Base-by-base conservation (phyloP, 92 coral and sea anemone species). In the Bergia sp. region DNA sequence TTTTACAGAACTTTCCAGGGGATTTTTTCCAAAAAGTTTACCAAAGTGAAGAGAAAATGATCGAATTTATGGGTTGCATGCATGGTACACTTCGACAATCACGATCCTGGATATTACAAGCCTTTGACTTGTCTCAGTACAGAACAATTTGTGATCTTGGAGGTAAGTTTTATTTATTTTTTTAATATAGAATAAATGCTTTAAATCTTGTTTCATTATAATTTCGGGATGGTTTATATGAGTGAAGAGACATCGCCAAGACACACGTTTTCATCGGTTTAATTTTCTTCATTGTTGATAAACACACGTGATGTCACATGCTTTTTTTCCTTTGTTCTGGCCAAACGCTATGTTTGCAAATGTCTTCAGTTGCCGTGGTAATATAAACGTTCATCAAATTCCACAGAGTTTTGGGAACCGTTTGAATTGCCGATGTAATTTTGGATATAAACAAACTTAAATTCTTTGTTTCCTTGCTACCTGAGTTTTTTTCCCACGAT, bases 141-240 rank as follows among this genome's bases (percentile, higher is more conserved):
- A 73, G 38, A 23, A 89, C 79, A 23, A 81, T 84, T 44, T 89
- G 91, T 45, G 91, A 89, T 82, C 71, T 89, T 40, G 91, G 91
- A 29, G 91, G 91, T 89, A 65, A 58, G 88, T 69, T 6, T 3
- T 69, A 0, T 44, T 72, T 69, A 15, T 6, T 43, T 6, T 23
- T 23, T 44, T 82, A 10, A 2, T 71, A 76, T 21, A 4, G 23
- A 40, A 37, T 50, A 16, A 8, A 1, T 3, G 23, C 41, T 84
- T 84, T 84, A 45, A 29, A 10, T 44, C 36, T 36, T 38, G 5
- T 4, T 50, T 38, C 15, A 15, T 69, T 47, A 12, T 0, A 21
- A 16, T 84, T 47, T 80, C 13, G 4, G 38, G 39, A 18, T 39
- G 11, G 69, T 61, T 49, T 84, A 49, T 12, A 36, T 39, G 29